Evolutionary conservation across 2,888 invertebrate genomes (phyloP).

Genomic region (Acronicta leporina): DNA sequence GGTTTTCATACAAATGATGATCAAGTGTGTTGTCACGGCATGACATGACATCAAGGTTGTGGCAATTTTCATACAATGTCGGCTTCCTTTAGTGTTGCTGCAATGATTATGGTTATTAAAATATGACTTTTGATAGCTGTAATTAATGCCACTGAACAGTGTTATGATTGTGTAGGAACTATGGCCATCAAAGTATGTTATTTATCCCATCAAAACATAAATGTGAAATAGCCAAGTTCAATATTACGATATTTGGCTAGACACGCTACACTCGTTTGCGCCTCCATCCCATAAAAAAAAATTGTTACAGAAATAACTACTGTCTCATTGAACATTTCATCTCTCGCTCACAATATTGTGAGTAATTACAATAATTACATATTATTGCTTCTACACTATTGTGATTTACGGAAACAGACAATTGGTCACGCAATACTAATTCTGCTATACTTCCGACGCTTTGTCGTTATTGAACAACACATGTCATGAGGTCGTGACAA

Average conservation of each 20-base stretch:
- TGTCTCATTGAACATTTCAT: slow-evolving; percentile 15
- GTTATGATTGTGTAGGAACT: too few species aligned
- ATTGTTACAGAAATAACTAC: neutral
- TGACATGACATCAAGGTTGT: slow-evolving; percentile 37
- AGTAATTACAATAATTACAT: slow-evolving; percentile 19
- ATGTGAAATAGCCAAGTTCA: too few species aligned
- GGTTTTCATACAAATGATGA: slow-evolving; percentile 35
- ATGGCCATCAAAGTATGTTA: too few species aligned
- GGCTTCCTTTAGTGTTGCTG: slow-evolving; percentile 32
- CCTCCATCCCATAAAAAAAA: too few species aligned
- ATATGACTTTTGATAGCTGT: slow-evolving; percentile 13
- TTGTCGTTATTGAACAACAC: slow-evolving; percentile 15
- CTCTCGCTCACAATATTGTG: slow-evolving; percentile 6
- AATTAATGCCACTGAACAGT: neutral
- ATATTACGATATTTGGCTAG: too few species aligned
- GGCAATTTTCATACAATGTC: slow-evolving; percentile 28
- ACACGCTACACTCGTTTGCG: too few species aligned
- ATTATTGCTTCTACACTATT: slow-evolving; percentile 34
- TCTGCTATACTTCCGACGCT: slow-evolving; percentile 37
- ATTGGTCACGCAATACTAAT: slow-evolving; percentile 40
- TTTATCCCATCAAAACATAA: too few species aligned
- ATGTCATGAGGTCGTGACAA: too few species aligned
- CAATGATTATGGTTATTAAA: slow-evolving; percentile 28
- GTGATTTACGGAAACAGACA: slow-evolving; percentile 37
- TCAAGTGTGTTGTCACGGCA: slow-evolving; percentile 39